phyloP scores from a whole-genome alignment of 2,797 vertebrate species.

The Coendou prehensilis region DNA sequence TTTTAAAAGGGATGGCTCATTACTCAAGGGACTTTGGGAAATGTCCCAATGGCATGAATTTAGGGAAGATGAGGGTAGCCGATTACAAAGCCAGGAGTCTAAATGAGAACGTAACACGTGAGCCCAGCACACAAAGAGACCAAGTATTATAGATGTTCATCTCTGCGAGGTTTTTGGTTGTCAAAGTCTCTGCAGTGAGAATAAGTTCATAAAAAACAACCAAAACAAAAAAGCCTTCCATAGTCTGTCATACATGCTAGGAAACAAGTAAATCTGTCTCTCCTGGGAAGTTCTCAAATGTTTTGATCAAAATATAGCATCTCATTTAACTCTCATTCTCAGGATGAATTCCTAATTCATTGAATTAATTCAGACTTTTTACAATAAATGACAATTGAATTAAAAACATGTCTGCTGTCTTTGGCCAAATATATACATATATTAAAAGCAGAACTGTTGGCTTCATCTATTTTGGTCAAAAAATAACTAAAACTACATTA shows the following conservation, averaged over 20 bases:
- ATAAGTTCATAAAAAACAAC: slow-evolving; percentile 52
- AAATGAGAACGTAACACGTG: background rate
- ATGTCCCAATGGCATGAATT: background rate
- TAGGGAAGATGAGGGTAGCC: background rate
- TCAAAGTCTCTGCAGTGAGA: slow-evolving; percentile 23
- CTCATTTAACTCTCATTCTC: slow-evolving; percentile 66
- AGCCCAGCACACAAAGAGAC: background rate
- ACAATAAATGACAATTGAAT: slow-evolving; percentile 65
- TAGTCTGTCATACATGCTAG: slow-evolving; percentile 25
- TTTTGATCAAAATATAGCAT: slow-evolving; percentile 72
- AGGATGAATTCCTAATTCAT: slow-evolving; percentile 69
- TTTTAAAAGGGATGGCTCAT: background rate
- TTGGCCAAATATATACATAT: slow-evolving; percentile 51
- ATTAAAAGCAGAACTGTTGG: slow-evolving; percentile 61
- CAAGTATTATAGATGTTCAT: background rate
- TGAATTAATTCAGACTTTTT: slow-evolving; percentile 54
- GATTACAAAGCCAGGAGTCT: background rate
- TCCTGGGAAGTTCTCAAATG: slow-evolving; percentile 62
- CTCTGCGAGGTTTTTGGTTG: background rate
- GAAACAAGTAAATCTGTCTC: slow-evolving; percentile 58
- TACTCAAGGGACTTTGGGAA: background rate
- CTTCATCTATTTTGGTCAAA: background rate
- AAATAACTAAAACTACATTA: slow-evolving; percentile 52
- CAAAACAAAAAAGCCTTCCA: slow-evolving; percentile 23
- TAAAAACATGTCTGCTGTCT: slow-evolving; percentile 65